Evolutionary conservation across 2,888 invertebrate species (phyloP).

Genomic region (Spatulosminthurus flaviceps): DNA sequence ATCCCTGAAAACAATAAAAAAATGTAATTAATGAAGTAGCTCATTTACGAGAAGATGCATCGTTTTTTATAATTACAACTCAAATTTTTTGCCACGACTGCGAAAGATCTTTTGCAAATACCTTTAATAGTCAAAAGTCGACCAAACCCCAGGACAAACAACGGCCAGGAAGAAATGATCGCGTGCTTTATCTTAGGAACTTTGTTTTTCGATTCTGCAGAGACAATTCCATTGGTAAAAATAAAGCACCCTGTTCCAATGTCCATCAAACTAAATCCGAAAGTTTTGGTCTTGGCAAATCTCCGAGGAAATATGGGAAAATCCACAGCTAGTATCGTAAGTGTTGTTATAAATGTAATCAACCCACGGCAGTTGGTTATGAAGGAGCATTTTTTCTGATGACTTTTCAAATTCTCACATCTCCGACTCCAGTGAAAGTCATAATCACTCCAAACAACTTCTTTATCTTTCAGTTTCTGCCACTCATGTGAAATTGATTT

Average conservation of each 20-base stretch:
- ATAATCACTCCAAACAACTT: slow-evolving; percentile 46
- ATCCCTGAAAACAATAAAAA: too few species aligned
- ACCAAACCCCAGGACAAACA: slow-evolving; percentile 73
- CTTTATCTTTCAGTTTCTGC: slow-evolving; percentile 50
- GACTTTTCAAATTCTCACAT: background rate
- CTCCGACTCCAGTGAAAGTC: background rate
- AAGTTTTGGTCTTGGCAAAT: slow-evolving; percentile 87
- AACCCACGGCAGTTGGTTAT: slow-evolving; percentile 77
- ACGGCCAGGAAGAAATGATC: slow-evolving; percentile 67
- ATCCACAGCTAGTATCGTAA: slow-evolving; percentile 93
- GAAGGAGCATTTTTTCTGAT: slow-evolving; percentile 56
- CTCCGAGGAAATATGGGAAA: slow-evolving; percentile 85
- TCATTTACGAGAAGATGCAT: too few species aligned
- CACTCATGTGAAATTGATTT: slow-evolving; percentile 48
- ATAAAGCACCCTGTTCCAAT: slow-evolving; percentile 91
- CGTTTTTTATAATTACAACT: too few species aligned
- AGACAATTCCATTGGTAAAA: slow-evolving; percentile 80
- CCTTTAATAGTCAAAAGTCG: slow-evolving; percentile 67
- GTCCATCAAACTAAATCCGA: slow-evolving; percentile 93
- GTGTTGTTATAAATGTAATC: slow-evolving; percentile 77
- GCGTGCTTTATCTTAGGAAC: slow-evolving; percentile 65
- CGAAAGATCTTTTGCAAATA: slow-evolving; percentile 32
- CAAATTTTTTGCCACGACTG: too few species aligned
- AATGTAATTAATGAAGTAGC: too few species aligned
- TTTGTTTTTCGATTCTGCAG: slow-evolving; percentile 69